A percentile compares a stretch with the other conserved stretches of the same genome.
These are phyloP conservation scores for Paradoxurus hermaphroditus DNA, from an alignment of 2,113 vertebrate genomes.

Conservation along the genomic window DNA sequence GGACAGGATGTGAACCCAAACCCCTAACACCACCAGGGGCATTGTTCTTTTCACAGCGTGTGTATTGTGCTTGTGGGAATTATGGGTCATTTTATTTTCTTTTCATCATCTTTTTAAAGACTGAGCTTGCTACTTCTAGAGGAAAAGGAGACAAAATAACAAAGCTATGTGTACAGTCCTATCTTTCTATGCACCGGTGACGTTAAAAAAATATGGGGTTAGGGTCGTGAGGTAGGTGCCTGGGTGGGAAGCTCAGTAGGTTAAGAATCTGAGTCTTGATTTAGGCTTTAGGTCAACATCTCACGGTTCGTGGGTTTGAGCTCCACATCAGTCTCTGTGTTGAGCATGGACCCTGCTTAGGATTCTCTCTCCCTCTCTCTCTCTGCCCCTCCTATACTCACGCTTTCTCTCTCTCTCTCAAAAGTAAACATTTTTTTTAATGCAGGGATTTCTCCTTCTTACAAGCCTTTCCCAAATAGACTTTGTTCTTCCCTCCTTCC, in stretches of 20 bases:
- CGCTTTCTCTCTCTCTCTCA: too few relatives aligned
- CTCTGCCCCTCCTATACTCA: too few relatives aligned
- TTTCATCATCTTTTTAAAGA: neutral
- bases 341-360: too few relatives aligned
- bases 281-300: too few relatives aligned
- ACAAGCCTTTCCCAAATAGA: neutral
- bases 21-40: neutral
- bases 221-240: too few relatives aligned
- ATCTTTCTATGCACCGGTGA: neutral
- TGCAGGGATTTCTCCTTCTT: neutral
- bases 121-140: neutral
- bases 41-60: neutral
- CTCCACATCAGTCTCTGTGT: too few relatives aligned
- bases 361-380: too few relatives aligned
- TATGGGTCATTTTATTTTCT: neutral
- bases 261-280: too few relatives aligned
- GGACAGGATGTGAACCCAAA: neutral
- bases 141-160: neutral
- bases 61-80: neutral
- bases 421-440: too few relatives aligned
- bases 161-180: neutral
- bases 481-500: neutral
- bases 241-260: too few relatives aligned
- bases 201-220: neutral
- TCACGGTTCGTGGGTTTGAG: too few relatives aligned